Evolutionary conservation across 2,888 invertebrate species (phyloP).

Genomic region (Stenotaenia linearis): DNA sequence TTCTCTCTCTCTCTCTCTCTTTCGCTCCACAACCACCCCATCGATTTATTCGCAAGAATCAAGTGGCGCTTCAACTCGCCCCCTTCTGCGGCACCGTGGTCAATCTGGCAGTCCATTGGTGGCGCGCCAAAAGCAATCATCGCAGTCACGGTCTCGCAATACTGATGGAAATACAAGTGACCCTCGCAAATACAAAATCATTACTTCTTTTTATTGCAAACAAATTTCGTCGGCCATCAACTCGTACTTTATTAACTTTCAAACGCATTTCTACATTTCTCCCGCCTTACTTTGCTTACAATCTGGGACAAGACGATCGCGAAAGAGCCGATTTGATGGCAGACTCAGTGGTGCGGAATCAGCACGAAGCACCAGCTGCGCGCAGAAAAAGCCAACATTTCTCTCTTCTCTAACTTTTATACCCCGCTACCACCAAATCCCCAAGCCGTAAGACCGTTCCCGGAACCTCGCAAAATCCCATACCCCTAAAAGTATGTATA

Average conservation of each 20-base stretch:
- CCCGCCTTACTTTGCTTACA: not conserved
- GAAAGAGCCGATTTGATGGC: not conserved
- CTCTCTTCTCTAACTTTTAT: not conserved
- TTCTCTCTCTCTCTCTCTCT: not conserved
- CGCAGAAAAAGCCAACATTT: not conserved
- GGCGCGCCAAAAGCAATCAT: not conserved
- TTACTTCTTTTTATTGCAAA: not conserved
- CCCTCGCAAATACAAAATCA: not conserved
- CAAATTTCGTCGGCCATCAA: not conserved
- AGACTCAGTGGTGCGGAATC: not conserved
- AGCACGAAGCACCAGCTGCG: not conserved
- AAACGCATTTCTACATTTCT: not conserved
- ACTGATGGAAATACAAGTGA: not conserved
- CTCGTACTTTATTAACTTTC: not conserved
- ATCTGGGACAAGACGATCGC: constrained; percentile 4
- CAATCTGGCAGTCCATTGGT: constrained; percentile 6
- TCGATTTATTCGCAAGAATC: not conserved
- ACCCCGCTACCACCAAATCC: constrained; percentile 2
- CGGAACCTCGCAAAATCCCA: not conserved
- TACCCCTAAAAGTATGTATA: not conserved
- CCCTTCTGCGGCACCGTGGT: not conserved
- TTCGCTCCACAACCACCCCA: too few relatives aligned
- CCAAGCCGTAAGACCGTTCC: not conserved
- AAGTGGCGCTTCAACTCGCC: not conserved
- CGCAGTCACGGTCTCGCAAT: not conserved